Percentiles rank a stretch among this genome's conserved stretches.
Evolutionary conservation across 92 coral and sea anemone genomes (phyloP).

Genomic region (Porites rus): DNA sequence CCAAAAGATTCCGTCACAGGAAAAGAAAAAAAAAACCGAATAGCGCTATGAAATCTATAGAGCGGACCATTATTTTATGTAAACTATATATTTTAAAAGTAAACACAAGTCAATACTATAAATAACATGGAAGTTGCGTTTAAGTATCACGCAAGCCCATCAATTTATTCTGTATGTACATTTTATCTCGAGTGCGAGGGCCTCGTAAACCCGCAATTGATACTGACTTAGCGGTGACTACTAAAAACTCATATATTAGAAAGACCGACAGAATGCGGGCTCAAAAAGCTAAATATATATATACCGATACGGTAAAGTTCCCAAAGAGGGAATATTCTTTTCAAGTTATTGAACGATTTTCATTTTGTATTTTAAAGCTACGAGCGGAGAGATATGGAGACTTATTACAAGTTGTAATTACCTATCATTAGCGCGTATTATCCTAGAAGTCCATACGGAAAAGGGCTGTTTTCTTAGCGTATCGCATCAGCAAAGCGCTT

Average conservation of each 20-base stretch:
- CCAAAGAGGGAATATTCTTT: constrained; percentile 1
- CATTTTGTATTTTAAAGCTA: neutral
- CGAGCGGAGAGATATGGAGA: neutral
- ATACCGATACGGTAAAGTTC: neutral
- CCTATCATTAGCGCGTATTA: constrained; percentile 42
- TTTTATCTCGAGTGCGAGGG: constrained; percentile 1
- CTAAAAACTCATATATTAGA: constrained; percentile 21
- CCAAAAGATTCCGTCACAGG: neutral
- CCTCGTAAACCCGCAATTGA: neutral
- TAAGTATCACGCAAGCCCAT: constrained; percentile 25
- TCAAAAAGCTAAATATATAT: constrained; percentile 12
- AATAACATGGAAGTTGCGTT: constrained; percentile 21
- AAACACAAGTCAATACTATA: constrained; percentile 32
- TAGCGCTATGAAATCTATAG: neutral
- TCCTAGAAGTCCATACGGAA: constrained; percentile 42
- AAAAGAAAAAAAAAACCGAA: neutral
- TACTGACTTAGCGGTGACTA: neutral
- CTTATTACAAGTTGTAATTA: constrained; percentile 28
- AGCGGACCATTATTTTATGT: neutral
- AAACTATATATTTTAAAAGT: constrained; percentile 27
- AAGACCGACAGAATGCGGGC: neutral
- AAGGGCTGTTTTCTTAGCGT: constrained; percentile 22
- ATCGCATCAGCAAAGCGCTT: constrained; percentile 19
- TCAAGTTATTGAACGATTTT: constrained; percentile 8
- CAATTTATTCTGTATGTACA: constrained; percentile 2